Conservation (phyloP, 1,140 invertebrate genomes). For the Drosophila kohkoa region DNA sequence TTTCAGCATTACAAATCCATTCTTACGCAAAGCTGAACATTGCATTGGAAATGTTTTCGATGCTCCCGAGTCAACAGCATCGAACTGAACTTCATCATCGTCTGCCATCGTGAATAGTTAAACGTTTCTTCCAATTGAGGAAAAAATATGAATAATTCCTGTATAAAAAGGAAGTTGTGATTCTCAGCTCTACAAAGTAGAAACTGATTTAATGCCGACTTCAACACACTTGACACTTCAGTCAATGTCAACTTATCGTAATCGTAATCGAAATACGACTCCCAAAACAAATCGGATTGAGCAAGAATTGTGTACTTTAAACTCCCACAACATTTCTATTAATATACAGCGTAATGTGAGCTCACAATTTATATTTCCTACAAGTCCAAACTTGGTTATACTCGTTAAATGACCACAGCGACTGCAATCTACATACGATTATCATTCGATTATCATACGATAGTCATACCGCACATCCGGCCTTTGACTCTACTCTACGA, state of each 20-base stretch:
- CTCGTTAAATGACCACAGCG: slow-evolving; percentile 16
- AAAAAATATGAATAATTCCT: slow-evolving; percentile 19
- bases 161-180: slow-evolving; percentile 10
- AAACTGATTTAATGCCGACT: slow-evolving; percentile 11
- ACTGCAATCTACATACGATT: slow-evolving; percentile 50
- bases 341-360: slow-evolving; percentile 25
- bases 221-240: slow-evolving; percentile 15
- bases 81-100: slow-evolving; percentile 90
- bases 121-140: slow-evolving; percentile 4
- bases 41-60: slow-evolving; percentile 98
- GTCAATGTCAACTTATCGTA: slow-evolving; percentile 5
- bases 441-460: slow-evolving; percentile 81
- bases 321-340: slow-evolving; percentile 25
- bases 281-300: background rate
- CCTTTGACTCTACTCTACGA: slow-evolving; percentile 12
- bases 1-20: slow-evolving; percentile 99
- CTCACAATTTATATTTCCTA: slow-evolving; percentile 54
- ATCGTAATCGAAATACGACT: background rate
- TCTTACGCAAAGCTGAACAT: slow-evolving; percentile 99
- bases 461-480: slow-evolving; percentile 98
- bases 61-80: slow-evolving; percentile 88
- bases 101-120: slow-evolving; percentile 39
- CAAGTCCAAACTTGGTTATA: slow-evolving; percentile 32
- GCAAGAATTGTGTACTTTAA: background rate
- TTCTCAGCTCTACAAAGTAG: slow-evolving; percentile 9